These are phyloP conservation scores for Falco berigora DNA, from an alignment of 2,797 vertebrate species.

Conservation along the genomic window DNA sequence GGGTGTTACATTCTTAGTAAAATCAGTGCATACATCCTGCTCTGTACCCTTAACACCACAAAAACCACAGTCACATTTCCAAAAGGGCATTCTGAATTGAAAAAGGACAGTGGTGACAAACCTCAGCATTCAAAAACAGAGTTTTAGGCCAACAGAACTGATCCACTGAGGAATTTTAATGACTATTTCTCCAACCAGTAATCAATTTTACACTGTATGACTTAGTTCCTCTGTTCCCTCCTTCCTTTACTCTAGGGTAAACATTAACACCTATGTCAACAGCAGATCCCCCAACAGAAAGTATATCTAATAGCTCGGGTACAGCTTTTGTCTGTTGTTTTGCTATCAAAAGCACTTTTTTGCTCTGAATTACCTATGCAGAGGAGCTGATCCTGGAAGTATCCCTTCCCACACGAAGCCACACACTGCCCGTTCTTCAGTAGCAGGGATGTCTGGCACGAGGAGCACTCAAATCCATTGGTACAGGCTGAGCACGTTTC, in stretches of 20 bases:
- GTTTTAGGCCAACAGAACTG: neutral
- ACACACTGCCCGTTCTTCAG: slow-evolving; percentile 79
- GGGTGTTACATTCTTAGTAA: neutral
- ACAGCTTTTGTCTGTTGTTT: neutral
- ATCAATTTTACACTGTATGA: neutral
- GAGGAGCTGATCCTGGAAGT: slow-evolving; percentile 74
- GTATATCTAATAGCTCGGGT: neutral
- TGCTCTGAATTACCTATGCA: slow-evolving; percentile 77
- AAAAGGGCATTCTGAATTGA: neutral
- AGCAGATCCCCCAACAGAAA: neutral
- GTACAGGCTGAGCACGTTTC: slow-evolving; percentile 80
- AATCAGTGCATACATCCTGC: neutral
- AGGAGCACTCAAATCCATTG: slow-evolving; percentile 78
- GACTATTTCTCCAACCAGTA: neutral
- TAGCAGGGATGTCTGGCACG: slow-evolving; percentile 74
- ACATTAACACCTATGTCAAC: slow-evolving; percentile 10
- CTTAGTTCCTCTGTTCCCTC: neutral
- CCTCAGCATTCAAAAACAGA: neutral
- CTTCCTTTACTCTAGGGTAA: neutral
- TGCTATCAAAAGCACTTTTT: neutral
- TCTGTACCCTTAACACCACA: neutral
- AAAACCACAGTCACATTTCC: neutral
- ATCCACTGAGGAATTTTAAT: neutral
- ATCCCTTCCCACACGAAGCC: slow-evolving; percentile 76
- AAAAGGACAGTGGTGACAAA: neutral